Evolutionary conservation across 2,888 invertebrate species (phyloP), one percentile per base, ranked within the genome.

Genomic region (Drosophila cognata): DNA sequence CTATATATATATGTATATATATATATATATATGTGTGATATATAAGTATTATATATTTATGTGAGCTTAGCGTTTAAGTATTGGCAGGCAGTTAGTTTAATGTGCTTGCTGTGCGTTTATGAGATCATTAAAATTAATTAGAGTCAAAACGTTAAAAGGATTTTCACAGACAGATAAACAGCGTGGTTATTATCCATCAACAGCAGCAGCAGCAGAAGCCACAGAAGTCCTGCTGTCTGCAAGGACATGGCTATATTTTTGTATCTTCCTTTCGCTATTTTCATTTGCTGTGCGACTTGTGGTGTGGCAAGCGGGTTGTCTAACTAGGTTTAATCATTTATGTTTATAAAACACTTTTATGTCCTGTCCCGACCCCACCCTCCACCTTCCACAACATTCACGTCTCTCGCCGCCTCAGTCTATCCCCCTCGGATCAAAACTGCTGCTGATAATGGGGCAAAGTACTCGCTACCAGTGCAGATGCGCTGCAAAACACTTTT

Each of bases 81-180:
- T 82, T 82, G 75, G 70, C 73, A 83, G 67, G 60, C 73, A 63
- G 81, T 76, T 52, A 50, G 74, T 74, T 71, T 55, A 69, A 63
- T 71, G 63, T 58, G 68, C 71, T 70, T 69, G 50, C 68, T 61
- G 64, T 71, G 79, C 74, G 79, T 74, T 91, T 84, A 79, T 79
- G 74, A 74, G 78, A 80, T 87, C 84, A 91, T 91, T 91, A 91
- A 91, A 91, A 91, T 89, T 91, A 91, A 91, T 91, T 90, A 87
- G 84, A 88, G 86, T 86, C 82, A 83, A 82, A 85, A 86, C 86
- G 81, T 74, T 79, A 82, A 87, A 84, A 86, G 80, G 79, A 86
- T 82, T 82, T 79, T 81, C 73, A 48, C 50, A 58, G 61, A 60
- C 61, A 61, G 52, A 41, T 31, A 38, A 29, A 53, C 51, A 38